These are phyloP conservation scores for Trissonchulus latispiculum DNA, from an alignment of 2,888 invertebrate species.

Conservation along the genomic window DNA sequence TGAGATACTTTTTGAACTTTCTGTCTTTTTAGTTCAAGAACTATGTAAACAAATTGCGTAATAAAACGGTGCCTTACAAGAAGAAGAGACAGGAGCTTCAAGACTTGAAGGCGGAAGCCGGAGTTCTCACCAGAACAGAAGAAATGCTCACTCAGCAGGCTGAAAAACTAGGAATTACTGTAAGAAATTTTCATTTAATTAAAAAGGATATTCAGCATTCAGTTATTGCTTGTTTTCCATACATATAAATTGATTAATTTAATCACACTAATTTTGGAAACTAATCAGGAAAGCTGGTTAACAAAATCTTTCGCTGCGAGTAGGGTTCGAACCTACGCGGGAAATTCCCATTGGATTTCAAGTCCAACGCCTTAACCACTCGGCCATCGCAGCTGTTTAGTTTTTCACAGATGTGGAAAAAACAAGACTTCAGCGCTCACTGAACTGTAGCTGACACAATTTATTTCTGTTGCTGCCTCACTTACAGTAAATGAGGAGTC, in stretches of 20 bases:
- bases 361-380: constrained; percentile 58
- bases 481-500: too few species aligned
- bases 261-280: too few species aligned
- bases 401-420: too few species aligned
- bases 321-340: constrained; percentile 60
- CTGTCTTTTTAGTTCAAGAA: constrained; percentile 57
- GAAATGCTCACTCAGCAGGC: constrained; percentile 55
- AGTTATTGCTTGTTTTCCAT: too few species aligned
- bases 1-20: too few species aligned
- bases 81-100: constrained; percentile 65
- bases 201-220: background rate
- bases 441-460: too few species aligned
- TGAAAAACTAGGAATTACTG: background rate
- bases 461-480: too few species aligned
- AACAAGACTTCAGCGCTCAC: too few species aligned
- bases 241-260: too few species aligned
- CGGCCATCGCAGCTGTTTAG: constrained; percentile 51
- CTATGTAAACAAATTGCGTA: constrained; percentile 67
- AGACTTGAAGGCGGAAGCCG: constrained; percentile 63
- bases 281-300: too few species aligned
- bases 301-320: constrained; percentile 47
- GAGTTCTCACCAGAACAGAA: constrained; percentile 62
- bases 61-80: constrained; percentile 70
- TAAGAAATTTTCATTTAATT: background rate
- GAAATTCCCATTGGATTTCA: constrained; percentile 58